Evolutionary conservation across 2,888 invertebrate species (phyloP).

Genomic region (Noctua janthe): DNA sequence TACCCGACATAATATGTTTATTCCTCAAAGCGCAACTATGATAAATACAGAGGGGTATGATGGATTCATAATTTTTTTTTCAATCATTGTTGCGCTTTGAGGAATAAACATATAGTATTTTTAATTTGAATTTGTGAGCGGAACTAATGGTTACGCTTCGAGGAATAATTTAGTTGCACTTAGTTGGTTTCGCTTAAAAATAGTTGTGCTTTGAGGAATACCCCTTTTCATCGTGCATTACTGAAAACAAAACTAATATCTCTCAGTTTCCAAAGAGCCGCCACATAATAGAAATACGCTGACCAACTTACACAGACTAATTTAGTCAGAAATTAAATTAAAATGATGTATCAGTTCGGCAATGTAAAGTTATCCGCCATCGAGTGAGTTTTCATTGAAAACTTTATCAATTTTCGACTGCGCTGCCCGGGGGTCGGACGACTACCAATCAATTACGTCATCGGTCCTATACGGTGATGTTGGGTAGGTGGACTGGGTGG

Average conservation of each 20-base stretch:
- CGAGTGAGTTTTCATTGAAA: conserved; percentile 73
- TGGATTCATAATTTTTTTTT: too few relatives aligned
- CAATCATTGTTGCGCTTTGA: too few relatives aligned
- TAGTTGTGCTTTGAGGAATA: too few relatives aligned
- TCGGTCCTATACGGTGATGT: conserved; percentile 37
- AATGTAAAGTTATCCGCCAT: conserved; percentile 61
- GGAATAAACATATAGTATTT: too few relatives aligned
- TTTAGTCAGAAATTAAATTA: conserved; percentile 69
- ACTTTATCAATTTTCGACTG: conserved; percentile 78
- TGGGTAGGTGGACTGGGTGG: conserved; percentile 17
- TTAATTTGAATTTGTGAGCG: too few relatives aligned
- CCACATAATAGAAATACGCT: conserved; percentile 30
- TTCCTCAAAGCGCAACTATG: too few relatives aligned
- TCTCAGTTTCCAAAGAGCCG: neutral
- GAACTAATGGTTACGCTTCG: too few relatives aligned
- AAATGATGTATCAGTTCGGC: conserved; percentile 67
- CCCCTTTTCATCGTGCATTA: neutral
- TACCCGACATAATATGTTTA: too few relatives aligned
- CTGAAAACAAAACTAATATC: conserved; percentile 6
- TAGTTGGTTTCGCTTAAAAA: too few relatives aligned
- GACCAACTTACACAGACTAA: conserved; percentile 47
- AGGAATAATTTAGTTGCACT: too few relatives aligned
- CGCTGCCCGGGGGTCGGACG: conserved; percentile 66
- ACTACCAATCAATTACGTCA: conserved; percentile 72
- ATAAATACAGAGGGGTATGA: too few relatives aligned